Base-by-base conservation (phyloP, 2,113 vertebrate genomes). In the Tachysurus vachellii region DNA sequence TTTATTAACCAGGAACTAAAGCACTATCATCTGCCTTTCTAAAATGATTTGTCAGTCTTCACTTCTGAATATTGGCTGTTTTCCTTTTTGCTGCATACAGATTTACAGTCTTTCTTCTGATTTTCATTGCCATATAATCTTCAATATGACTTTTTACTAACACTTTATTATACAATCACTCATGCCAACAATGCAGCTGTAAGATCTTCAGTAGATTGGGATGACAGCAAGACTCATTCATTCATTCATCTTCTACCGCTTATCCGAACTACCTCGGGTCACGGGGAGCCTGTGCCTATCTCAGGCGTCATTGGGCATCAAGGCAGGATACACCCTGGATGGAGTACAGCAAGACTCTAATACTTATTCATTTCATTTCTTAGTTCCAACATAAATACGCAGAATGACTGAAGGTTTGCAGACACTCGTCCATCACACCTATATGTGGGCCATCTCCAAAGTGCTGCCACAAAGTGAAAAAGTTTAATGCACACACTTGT, bases 1-100 rank as follows among this genome's bases (percentile, higher is more conserved):
- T 76, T 77, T 88, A 81, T 92, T 93, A 92, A 93, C 88, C 92
- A 94, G 92, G 92, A 94, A 92, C 36, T 36, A 36, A 47, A 61
- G 59, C 71, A 6, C 42, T 91, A 59, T 44, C 85, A 79, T 85
- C 87, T 84, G 83, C 76, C 14, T 57, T 81, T 21, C 1, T 21
- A 12, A 79, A 77, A 77, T 79, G 2, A 80, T 59, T 80, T 0
- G 4, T 59, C 28, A 36, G 17, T 31, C 28, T 36, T 59, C 28
- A 36, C 7, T 23, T 19, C 28, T 59, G 19, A 80, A 81, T 19
- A 16, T 2, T 0, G 1, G 11, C n/a, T 21, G 31, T 8, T 42
- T 42, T 61, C 12, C 2, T 44, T 44, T 42, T 44, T 44, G 36
- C 57, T 26, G 4, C 23, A 17, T 59, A 23, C 56, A 36, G 17